These are phyloP conservation scores for Fratercula arctica DNA, from an alignment of 2,797 vertebrate genomes.

Conservation along the genomic window DNA sequence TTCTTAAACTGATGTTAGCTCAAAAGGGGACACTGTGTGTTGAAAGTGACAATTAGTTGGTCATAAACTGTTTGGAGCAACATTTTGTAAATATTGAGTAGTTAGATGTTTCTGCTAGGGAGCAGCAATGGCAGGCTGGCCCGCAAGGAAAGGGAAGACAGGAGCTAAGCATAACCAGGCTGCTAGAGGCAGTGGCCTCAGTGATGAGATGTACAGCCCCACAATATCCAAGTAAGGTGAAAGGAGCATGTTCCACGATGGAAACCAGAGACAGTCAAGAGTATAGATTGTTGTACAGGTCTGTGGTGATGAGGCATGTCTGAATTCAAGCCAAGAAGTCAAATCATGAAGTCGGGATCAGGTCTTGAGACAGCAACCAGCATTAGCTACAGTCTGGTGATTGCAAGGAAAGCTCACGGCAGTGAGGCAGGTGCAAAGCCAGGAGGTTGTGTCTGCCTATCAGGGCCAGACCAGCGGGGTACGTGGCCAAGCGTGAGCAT, in stretches of 20 bases:
- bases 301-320: neutral
- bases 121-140: neutral
- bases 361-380: neutral
- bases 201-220: neutral
- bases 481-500: fast-evolving
- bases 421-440: neutral
- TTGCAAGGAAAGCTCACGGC: neutral
- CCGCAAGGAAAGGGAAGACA: neutral
- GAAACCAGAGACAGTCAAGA: neutral
- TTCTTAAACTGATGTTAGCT: neutral
- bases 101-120: neutral
- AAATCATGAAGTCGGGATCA: neutral
- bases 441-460: fast-evolving
- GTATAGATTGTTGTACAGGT: neutral
- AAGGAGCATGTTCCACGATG: neutral
- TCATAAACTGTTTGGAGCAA: neutral
- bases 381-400: neutral
- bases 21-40: neutral
- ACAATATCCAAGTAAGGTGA: neutral
- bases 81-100: neutral
- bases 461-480: neutral
- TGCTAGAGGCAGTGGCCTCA: neutral
- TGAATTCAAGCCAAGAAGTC: neutral
- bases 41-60: neutral
- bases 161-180: neutral